Base-by-base conservation (phyloP, 1,140 invertebrate genomes). In the Drosophila carrolli region DNA sequence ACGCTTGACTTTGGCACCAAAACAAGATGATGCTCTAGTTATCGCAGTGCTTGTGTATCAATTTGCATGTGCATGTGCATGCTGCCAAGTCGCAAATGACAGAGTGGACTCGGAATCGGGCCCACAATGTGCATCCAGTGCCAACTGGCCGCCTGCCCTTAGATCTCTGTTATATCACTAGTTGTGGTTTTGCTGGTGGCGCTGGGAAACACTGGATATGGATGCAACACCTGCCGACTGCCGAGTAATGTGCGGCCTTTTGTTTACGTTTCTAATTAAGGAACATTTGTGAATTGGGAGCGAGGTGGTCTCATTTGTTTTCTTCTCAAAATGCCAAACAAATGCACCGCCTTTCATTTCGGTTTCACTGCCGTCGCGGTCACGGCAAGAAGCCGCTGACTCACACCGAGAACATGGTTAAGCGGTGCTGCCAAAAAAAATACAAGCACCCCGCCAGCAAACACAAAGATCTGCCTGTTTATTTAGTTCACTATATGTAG, bases 1-100 rank as follows among this genome's bases (percentile, higher is more conserved):
- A 53, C 66, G 67, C 76, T 74, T 80, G 74, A 85, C 77, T 85
- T 85, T 85, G 81, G 81, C 81, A 78, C 67, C 67, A 61, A 61
- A 59, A 51, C 63, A 41, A 65, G 46, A 56, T 55, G 63, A 67
- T 73, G 67, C 56, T 68, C 62, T 55, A 77, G 62, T 76, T 59
- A 75, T 75, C 50, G 38, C 13, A 41, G 38, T 27, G 37, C 54
- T 47, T 60, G 14, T 54, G 19, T 48, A 14, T 32, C 27, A 43
- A 68, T 54, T 43, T 55, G 57, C 53, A 75, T 63, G 9, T 48
- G 40, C 47, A 53, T 19, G 27, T 35, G 53, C 47, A 27, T 40
- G 53, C 47, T 73, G 73, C 73, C 73, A 75, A 75, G 54, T 55
- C 46, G 41, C 47, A 32, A 32, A 35, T 63, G 67, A 62, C 29